Conservation (phyloP, 2,113 vertebrate genomes). For the Corythoichthys haematopterus region DNA sequence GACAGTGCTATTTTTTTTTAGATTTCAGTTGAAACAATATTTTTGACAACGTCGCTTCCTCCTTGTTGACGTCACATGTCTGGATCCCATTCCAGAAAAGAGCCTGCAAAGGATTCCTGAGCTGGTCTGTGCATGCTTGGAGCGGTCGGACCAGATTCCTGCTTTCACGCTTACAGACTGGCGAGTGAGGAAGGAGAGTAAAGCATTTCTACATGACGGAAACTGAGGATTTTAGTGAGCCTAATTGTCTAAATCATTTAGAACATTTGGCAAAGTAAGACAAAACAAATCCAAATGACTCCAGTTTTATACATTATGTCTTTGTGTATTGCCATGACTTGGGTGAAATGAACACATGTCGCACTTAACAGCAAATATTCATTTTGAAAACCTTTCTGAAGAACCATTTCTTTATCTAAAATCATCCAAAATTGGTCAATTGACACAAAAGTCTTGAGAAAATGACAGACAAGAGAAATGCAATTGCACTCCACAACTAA, state of each 20-base stretch:
- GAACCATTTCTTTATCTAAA: too few species aligned
- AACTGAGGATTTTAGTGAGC: background rate
- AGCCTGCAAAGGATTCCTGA: conserved; percentile 63
- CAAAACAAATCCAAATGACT: background rate
- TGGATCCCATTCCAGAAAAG: conserved; percentile 55
- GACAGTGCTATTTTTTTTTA: background rate
- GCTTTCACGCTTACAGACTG: conserved; percentile 1
- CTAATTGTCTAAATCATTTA: background rate
- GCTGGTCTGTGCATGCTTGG: conserved; percentile 71
- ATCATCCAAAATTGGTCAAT: too few species aligned
- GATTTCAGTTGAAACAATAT: background rate
- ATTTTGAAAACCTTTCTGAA: too few species aligned
- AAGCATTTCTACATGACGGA: conserved; percentile 18
- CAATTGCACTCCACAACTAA: too few species aligned
- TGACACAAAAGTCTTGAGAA: too few species aligned
- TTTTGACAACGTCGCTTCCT: conserved; percentile 1
- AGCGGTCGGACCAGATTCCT: conserved; percentile 71
- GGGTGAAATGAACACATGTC: too few species aligned
- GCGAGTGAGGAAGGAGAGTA: conserved; percentile 24
- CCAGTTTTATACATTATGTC: background rate
- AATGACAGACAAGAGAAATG: too few species aligned
- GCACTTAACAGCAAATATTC: too few species aligned
- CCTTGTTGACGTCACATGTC: conserved; percentile 52
- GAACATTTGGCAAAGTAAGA: background rate
- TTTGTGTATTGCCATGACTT: background rate